phyloP scores from a whole-genome alignment of 1,140 invertebrate species.

The Schmidtea mediterranea region DNA sequence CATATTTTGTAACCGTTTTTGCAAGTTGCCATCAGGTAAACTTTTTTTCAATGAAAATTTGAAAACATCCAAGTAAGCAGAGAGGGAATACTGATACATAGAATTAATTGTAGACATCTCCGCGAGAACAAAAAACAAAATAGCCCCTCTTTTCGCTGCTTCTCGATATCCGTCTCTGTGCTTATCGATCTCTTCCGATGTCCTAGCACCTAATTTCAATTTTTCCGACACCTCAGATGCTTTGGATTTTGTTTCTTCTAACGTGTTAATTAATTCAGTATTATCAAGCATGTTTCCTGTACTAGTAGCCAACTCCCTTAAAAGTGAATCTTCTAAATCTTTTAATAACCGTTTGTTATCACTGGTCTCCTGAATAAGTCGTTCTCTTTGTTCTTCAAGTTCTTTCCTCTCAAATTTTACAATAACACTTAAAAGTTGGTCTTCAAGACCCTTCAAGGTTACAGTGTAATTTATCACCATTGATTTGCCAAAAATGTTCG shows the following conservation, averaged over 20 bases:
- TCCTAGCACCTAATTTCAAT: constrained; percentile 37
- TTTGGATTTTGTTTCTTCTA: constrained; percentile 26
- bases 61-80: constrained; percentile 40
- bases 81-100: constrained; percentile 30
- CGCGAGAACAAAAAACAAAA: constrained; percentile 28
- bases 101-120: constrained; percentile 28
- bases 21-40: constrained; percentile 35
- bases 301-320: constrained; percentile 38
- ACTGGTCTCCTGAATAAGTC: constrained; percentile 22
- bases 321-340: constrained; percentile 28
- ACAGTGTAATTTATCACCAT: constrained; percentile 29
- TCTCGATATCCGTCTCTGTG: constrained; percentile 33
- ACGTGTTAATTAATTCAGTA: constrained; percentile 26
- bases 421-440: constrained; percentile 28
- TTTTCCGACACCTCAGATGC: constrained; percentile 10
- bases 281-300: constrained; percentile 29
- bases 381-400: constrained; percentile 28
- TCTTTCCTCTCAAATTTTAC: constrained; percentile 28
- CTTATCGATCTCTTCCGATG: constrained; percentile 52
- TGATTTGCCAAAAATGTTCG: constrained; percentile 26
- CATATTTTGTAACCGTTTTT: constrained; percentile 42
- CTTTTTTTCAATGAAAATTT: constrained; percentile 49
- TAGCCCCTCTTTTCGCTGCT: constrained; percentile 26
- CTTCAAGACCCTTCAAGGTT: constrained; percentile 45
- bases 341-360: constrained; percentile 26